These are phyloP conservation scores for Coremacera marginata DNA, from an alignment of 2,888 invertebrate species.

Conservation along the genomic window DNA sequence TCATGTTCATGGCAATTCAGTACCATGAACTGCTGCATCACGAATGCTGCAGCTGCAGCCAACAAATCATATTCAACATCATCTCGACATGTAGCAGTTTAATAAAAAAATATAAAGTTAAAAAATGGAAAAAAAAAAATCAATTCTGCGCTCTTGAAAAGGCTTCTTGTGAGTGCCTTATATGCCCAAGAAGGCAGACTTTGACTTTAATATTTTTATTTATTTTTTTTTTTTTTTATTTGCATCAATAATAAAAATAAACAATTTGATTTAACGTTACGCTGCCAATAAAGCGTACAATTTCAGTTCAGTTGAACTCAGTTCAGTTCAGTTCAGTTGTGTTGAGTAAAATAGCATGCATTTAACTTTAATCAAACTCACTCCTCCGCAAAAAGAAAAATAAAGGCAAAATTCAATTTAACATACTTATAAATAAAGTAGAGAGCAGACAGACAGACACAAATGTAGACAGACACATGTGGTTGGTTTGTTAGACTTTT, in stretches of 20 bases:
- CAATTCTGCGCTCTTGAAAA: too few relatives aligned
- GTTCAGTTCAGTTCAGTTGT: not conserved
- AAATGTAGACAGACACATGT: not conserved
- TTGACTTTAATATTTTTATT: not conserved
- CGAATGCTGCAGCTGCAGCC: slow-evolving; percentile 24
- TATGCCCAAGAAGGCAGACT: too few relatives aligned
- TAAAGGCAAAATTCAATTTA: not conserved
- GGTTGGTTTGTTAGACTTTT: not conserved
- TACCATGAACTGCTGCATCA: not conserved
- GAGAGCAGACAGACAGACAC: not conserved
- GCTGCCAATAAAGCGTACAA: too few relatives aligned
- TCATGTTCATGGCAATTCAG: slow-evolving; percentile 30
- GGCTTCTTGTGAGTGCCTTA: too few relatives aligned
- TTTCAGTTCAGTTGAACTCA: too few relatives aligned
- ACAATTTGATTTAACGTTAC: slow-evolving; percentile 30
- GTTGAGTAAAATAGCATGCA: slow-evolving; percentile 22
- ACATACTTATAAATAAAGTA: not conserved
- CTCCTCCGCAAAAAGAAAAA: slow-evolving; percentile 21
- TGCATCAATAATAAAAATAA: slow-evolving; percentile 32
- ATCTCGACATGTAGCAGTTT: not conserved
- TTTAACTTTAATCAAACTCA: slow-evolving; percentile 30
- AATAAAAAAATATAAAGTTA: too few relatives aligned
- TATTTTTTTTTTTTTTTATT: not conserved
- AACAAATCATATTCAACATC: slow-evolving; percentile 11
- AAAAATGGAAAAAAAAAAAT: too few relatives aligned